Base-by-base conservation (phyloP, 2,113 vertebrate genomes). In the Mola mola region DNA sequence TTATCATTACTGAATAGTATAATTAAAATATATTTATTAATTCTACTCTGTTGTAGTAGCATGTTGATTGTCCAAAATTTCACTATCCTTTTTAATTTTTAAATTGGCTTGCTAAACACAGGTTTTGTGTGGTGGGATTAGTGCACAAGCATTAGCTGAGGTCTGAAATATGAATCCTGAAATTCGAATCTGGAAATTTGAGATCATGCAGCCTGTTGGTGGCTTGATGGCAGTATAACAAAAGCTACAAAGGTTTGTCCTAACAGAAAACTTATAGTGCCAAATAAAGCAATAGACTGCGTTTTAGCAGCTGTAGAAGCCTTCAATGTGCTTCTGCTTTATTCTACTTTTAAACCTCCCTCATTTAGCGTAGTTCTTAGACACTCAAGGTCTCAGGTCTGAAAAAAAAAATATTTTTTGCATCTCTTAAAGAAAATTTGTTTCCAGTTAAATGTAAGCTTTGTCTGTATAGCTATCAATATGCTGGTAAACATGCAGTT, bases 201-300 rank as follows among this genome's bases (percentile, higher is more conserved):
- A 31, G 37, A 20, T 60, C 8, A n/a, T 7, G 22, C 20, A 42
- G 37, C 36, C n/a, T 33, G 13, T 20, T 47, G n/a, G 10, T 61
- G n/a, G 6, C 28, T 73, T 38, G 15, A 61, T 40, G 24, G 41
- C 60, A 60, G 42, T 34, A 22, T 63, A 4, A 57, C 13, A 52
- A 9, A 11, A 62, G 6, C 22, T n/a, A 50, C 28, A 44, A 19
- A 51, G 16, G 24, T 44, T 17, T 44, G n/a, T 52, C 49, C 34
- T 52, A 42, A 49, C 38, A 55, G 12, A 43, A 31, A 36, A 11
- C 6, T 37, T 58, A 34, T 34, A 6, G 5, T 46, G 56, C 42
- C 44, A 43, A 43, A 46, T 56, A 19, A 36, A 57, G 53, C 5
- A 29, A 2, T 4, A 11, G 17, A 24, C 12, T 12, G 10, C 4